These are phyloP conservation scores for Pyxicephalus adspersus DNA, from an alignment of 2,113 vertebrate species.

Conservation along the genomic window DNA sequence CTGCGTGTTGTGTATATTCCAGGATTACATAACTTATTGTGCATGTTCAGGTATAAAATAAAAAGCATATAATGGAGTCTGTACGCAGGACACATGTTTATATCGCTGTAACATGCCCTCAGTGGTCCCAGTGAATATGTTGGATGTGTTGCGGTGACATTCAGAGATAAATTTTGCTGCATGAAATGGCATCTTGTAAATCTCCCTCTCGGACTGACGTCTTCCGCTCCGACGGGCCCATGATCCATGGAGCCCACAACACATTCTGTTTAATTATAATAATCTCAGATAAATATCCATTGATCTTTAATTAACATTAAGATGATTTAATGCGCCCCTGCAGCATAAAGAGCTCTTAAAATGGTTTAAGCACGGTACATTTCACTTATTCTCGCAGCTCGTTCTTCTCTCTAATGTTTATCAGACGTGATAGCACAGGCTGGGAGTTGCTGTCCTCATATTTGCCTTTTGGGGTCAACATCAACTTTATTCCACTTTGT, in stretches of 20 bases:
- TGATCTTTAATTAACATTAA: slow-evolving; percentile 46
- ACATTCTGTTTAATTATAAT: slow-evolving; percentile 23
- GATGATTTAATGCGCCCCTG: slow-evolving; percentile 42
- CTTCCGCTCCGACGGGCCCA: neutral
- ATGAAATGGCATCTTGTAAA: neutral
- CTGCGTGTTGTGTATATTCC: too few relatives aligned
- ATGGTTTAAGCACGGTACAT: slow-evolving; percentile 48
- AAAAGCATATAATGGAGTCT: too few relatives aligned
- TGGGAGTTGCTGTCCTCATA: neutral
- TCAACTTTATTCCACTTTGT: neutral
- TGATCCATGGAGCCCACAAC: neutral
- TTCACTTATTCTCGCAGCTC: slow-evolving; percentile 26
- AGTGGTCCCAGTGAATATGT: neutral
- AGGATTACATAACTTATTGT: too few relatives aligned
- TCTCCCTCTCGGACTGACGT: neutral
- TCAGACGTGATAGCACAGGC: slow-evolving; percentile 32
- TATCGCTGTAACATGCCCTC: neutral
- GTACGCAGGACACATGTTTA: neutral
- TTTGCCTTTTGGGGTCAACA: slow-evolving; percentile 35
- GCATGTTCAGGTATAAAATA: too few relatives aligned
- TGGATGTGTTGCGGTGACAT: neutral
- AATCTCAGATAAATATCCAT: slow-evolving; percentile 35
- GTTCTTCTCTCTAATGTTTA: slow-evolving; percentile 36
- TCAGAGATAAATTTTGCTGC: too few relatives aligned
- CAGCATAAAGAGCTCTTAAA: slow-evolving; percentile 17